Evolutionary conservation across 2,888 invertebrate genomes (phyloP), one percentile per base, ranked within the genome.

Genomic region (Thereva nobilitata): DNA sequence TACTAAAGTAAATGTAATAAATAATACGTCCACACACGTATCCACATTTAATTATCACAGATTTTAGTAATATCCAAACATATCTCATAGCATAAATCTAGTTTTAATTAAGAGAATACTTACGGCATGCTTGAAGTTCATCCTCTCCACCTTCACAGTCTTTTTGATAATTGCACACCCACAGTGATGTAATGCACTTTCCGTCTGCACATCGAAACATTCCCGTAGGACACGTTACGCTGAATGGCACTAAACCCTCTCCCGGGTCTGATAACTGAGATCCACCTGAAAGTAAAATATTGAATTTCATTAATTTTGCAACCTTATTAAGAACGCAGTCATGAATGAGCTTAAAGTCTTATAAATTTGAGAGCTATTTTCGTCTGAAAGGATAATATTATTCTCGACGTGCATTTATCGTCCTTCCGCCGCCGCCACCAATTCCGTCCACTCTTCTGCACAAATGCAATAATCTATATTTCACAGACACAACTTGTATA

Each of bases 81-180:
- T 34, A 47, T 9, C 9, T 10, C 47, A 1, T 2, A 1, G 35
- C 4, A 23, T 6, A 50, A 7, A 50, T 34, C 23, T 23, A 7
- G 38, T 1, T 9, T 12, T 41, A 38, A 55, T 55, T 41, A 55
- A 55, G 2, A 10, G 7, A 52, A 57, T 54, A 91, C 93, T 92
- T 85, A 95, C 95, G 90, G 81, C 95, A 95, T 67, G 90, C 86
- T 79, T 93, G 93, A 80, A 91, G 89, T 81, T 95, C 95, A 79
- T 95, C 93, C 82, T 93, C 93, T 56, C 92, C 94, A 77, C 90
- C 92, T 72, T 93, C 93, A 82, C 96, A 96, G 85, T 96, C 95
- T 78, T 89, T 89, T 79, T 94, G 93, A 82, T 95, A 95, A 85
- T 97, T 94, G 85, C 96, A 97, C 73, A 95, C 92, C 89, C 89